These are phyloP conservation scores for Scrobipalpa atriplicella DNA, from an alignment of 2,888 invertebrate genomes.

Conservation along the genomic window DNA sequence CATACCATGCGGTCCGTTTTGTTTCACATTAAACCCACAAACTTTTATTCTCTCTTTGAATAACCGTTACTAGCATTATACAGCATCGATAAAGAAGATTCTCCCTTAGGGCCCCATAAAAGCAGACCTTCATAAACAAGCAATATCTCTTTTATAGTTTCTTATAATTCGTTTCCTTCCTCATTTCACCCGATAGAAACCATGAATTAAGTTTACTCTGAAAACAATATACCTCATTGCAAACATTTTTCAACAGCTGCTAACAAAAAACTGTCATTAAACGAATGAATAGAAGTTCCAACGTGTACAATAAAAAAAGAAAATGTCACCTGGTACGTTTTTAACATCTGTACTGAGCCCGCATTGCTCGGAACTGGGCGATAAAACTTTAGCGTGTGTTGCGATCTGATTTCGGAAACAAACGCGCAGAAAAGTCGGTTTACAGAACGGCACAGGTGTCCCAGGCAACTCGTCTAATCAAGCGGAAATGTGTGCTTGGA, in stretches of 20 bases:
- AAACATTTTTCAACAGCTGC: background rate
- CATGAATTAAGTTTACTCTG: slow-evolving; percentile 36
- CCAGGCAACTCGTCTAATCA: slow-evolving; percentile 73
- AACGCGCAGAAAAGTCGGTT: slow-evolving; percentile 67
- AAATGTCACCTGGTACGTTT: slow-evolving; percentile 12
- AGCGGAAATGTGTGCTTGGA: slow-evolving; percentile 76
- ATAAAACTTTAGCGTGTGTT: slow-evolving; percentile 66
- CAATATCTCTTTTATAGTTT: slow-evolving; percentile 69
- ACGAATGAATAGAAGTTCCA: background rate
- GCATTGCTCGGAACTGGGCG: slow-evolving; percentile 61
- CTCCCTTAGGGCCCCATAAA: slow-evolving; percentile 66
- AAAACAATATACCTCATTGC: background rate
- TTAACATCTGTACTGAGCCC: slow-evolving; percentile 41
- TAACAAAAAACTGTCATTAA: background rate
- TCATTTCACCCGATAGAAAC: slow-evolving; percentile 52
- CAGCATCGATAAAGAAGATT: slow-evolving; percentile 67
- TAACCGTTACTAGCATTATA: slow-evolving; percentile 65
- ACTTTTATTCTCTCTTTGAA: slow-evolving; percentile 64
- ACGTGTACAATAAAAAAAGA: slow-evolving; percentile 10
- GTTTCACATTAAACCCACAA: slow-evolving; percentile 45
- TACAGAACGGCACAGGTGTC: slow-evolving; percentile 71
- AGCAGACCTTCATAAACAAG: slow-evolving; percentile 76
- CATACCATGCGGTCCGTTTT: slow-evolving; percentile 31
- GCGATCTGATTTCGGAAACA: slow-evolving; percentile 68
- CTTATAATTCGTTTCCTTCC: slow-evolving; percentile 63